Base-by-base conservation (phyloP, 2,797 vertebrate genomes). In the Choloepus didactylus region DNA sequence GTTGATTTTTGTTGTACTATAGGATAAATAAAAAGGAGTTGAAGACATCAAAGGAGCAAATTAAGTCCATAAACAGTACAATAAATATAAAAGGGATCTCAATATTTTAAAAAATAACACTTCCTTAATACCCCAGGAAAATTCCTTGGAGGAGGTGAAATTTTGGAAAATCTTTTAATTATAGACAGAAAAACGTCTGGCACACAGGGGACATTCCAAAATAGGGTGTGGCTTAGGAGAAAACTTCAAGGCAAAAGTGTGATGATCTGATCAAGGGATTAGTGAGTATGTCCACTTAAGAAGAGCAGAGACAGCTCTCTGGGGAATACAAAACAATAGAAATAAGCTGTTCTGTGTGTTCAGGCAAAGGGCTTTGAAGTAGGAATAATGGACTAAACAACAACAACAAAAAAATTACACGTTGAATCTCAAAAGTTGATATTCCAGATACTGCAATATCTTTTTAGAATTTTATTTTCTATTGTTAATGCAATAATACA, bases 351-450 rank as follows among this genome's bases (percentile, higher is more conserved):
- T 72, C 67, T 73, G 31, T 90, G 90, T 81, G 73, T 70, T 77
- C 75, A 38, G 21, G 66, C 54, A 31, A 91, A 80, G 41, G 88
- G 18, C 95, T 97, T 76, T 92, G 93, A 97, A 96, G 89, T 83
- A 29, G 27, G 66, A 93, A 93, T 72, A 94, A 93, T 16, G 91
- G 88, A 66, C 62, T 29, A 72, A 93, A 95, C 77, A 92, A 67
- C 81, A 38, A 81, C 66, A 21, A 75, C 91, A 79, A 94, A 75
- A 41, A 96, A 70, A 70, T 41, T 89, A 80, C 64, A 91, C 76
- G 87, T 51, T 91, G 44, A 94, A 80, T 93, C 80, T 93, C n/a
- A 35, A 91, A 88, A 88, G 49, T 1, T 56, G 66, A 73, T 56
- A 82, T 92, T 77, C 38, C 23, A 84, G 27, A 35, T 19, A 96